phyloP scores from a whole-genome alignment of 2,888 invertebrate genomes.

The Chaetogeoica ovagalla region DNA sequence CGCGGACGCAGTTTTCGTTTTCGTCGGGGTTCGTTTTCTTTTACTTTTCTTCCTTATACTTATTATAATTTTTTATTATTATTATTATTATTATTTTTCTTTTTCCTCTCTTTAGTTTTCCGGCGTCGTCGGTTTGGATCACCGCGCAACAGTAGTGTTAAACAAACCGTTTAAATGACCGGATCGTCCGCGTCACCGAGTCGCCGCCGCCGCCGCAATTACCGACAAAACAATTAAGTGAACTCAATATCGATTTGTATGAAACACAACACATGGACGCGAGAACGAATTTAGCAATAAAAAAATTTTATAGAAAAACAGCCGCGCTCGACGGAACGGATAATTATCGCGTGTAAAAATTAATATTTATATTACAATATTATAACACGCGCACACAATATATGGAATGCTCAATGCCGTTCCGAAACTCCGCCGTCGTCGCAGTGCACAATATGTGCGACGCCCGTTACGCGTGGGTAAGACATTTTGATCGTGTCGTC shows the following conservation, averaged over 20 bases:
- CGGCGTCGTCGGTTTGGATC: neutral
- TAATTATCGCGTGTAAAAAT: too few species aligned
- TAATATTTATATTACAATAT: too few species aligned
- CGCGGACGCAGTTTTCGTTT: neutral
- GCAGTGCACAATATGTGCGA: slow-evolving; percentile 3
- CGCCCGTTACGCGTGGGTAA: slow-evolving; percentile 41
- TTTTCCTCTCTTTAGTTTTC: too few species aligned
- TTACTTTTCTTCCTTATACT: too few species aligned
- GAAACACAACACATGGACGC: neutral
- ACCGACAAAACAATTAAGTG: too few species aligned
- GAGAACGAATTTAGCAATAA: neutral
- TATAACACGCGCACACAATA: too few species aligned
- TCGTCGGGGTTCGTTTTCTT: too few species aligned
- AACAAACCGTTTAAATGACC: slow-evolving; percentile 44
- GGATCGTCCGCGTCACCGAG: neutral
- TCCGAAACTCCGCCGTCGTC: neutral
- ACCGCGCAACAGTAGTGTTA: slow-evolving; percentile 14
- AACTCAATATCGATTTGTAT: too few species aligned
- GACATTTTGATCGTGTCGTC: neutral
- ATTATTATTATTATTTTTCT: neutral
- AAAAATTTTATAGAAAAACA: neutral
- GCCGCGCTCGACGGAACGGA: neutral
- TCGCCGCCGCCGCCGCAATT: neutral
- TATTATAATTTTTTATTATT: too few species aligned
- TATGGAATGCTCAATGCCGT: slow-evolving; percentile 8